Conservation (phyloP, 2,888 invertebrate genomes). For the Xestia rhomboidea region DNA sequence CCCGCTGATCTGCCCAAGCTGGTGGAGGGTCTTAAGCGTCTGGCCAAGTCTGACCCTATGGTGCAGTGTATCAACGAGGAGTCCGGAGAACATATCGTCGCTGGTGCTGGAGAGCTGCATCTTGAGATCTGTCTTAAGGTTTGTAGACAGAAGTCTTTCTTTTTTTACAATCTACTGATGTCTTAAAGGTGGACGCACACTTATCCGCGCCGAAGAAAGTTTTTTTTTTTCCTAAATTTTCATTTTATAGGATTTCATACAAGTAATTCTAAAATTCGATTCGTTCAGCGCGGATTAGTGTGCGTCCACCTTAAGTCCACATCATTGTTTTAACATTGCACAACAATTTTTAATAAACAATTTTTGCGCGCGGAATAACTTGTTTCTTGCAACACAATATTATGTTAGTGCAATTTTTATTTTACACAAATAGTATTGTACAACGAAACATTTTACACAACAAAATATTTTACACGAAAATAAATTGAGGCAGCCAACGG, state of each 20-base stretch:
- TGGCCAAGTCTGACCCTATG: constrained; percentile 99
- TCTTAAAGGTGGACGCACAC: too few relatives aligned
- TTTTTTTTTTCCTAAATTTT: too few relatives aligned
- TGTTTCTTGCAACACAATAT: not conserved
- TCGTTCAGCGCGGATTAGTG: too few relatives aligned
- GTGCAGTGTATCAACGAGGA: constrained; percentile 99
- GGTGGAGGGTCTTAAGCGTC: constrained; percentile 99
- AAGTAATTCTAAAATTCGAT: too few relatives aligned
- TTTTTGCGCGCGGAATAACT: not conserved
- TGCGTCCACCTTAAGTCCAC: too few relatives aligned
- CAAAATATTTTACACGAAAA: too few relatives aligned
- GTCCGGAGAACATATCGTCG: constrained; percentile 99
- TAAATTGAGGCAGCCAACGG: not conserved
- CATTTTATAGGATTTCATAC: too few relatives aligned
- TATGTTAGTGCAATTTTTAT: not conserved
- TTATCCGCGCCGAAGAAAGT: too few relatives aligned
- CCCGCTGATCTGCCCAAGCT: constrained; percentile 99
- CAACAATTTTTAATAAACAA: too few relatives aligned
- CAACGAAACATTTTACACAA: too few relatives aligned
- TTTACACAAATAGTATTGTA: not conserved
- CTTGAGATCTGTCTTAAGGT: constrained; percentile 99
- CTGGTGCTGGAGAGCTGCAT: constrained; percentile 99
- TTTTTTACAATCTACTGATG: not conserved
- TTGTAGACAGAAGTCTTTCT: not conserved
- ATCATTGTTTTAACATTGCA: not conserved